Conservation (phyloP, 2,888 invertebrate genomes). For the Phragmatobia fuliginosa region DNA sequence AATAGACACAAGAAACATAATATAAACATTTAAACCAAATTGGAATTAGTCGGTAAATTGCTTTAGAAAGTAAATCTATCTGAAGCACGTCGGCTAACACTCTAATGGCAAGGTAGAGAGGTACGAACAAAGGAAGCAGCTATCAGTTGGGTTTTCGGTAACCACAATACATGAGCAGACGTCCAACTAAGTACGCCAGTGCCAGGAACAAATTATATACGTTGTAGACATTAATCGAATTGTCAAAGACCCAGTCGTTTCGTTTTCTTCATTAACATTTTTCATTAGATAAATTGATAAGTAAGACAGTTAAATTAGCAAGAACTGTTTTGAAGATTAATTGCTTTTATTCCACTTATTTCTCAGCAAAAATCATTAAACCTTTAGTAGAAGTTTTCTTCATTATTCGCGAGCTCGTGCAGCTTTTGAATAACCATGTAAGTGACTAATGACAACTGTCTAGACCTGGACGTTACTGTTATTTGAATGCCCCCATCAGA, state of each 20-base stretch:
- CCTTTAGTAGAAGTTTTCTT: too few relatives aligned
- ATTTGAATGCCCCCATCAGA: too few relatives aligned
- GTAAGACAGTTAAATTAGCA: too few relatives aligned
- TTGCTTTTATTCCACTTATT: too few relatives aligned
- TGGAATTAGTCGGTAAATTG: not conserved
- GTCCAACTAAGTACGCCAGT: not conserved
- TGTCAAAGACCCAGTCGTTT: not conserved
- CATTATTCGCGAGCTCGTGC: too few relatives aligned
- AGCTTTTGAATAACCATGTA: too few relatives aligned
- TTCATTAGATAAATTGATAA: not conserved
- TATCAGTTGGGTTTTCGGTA: conserved; percentile 1
- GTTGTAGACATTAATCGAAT: not conserved
- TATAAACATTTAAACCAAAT: not conserved
- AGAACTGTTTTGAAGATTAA: too few relatives aligned
- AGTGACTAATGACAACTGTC: too few relatives aligned
- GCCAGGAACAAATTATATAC: not conserved
- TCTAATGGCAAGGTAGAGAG: not conserved
- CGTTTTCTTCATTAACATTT: not conserved
- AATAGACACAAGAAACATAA: not conserved
- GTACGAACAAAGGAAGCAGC: not conserved
- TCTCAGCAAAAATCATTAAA: too few relatives aligned
- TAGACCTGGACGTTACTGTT: too few relatives aligned
- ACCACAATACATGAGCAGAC: conserved; percentile 1
- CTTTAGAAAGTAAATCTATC: not conserved
- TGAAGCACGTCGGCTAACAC: not conserved